Percentiles rank a stretch among this genome's conserved stretches.
These are phyloP conservation scores for Nanorana parkeri DNA, from an alignment of 2,113 vertebrate species.

Conservation along the genomic window DNA sequence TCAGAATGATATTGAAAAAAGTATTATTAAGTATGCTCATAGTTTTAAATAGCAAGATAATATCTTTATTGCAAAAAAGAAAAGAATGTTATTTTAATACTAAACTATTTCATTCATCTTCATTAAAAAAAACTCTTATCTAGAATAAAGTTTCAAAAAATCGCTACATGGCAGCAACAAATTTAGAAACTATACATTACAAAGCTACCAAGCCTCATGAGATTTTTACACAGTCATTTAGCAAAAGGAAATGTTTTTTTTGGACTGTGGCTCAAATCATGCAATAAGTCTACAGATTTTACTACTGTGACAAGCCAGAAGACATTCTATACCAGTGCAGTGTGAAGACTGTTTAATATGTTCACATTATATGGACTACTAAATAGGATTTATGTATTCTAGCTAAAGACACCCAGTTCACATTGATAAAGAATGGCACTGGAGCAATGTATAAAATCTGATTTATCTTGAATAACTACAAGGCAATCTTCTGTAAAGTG, in stretches of 20 bases:
- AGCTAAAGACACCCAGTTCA: conserved; percentile 43
- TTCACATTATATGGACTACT: conserved; percentile 44
- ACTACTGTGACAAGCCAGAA: conserved; percentile 44
- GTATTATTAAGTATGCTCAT: neutral
- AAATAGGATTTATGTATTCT: conserved; percentile 52
- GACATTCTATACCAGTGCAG: conserved; percentile 23
- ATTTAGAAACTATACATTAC: conserved; percentile 24
- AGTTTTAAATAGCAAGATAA: neutral
- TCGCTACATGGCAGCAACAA: conserved; percentile 7
- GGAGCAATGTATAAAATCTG: conserved; percentile 37
- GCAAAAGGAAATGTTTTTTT: conserved; percentile 47
- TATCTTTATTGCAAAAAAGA: neutral
- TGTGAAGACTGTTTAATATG: conserved; percentile 39
- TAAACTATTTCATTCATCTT: conserved; percentile 11
- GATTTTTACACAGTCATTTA: conserved; percentile 47
- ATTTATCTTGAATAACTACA: conserved; percentile 49
- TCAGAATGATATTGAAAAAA: neutral
- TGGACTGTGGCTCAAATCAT: conserved; percentile 47
- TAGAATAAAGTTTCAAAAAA: conserved; percentile 16
- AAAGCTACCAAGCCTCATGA: conserved; percentile 15
- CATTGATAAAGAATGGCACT: conserved; percentile 46
- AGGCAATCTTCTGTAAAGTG: conserved; percentile 51
- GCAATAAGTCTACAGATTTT: conserved; percentile 21
- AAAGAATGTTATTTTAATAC: conserved; percentile 22
- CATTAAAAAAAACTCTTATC: conserved; percentile 16